phyloP scores from a whole-genome alignment of 2,888 invertebrate species.

The Bhutanitis thaidina region DNA sequence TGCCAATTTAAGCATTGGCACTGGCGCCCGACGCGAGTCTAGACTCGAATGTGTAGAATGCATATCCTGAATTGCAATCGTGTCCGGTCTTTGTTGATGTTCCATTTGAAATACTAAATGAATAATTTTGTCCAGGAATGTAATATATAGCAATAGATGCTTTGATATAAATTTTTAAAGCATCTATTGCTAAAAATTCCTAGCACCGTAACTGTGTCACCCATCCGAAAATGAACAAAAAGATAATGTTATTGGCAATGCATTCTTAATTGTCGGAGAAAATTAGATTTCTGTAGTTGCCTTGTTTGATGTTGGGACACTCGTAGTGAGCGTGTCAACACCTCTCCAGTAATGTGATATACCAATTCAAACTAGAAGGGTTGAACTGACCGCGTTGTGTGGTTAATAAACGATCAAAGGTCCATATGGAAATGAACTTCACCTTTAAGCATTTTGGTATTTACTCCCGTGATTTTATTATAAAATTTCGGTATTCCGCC shows the following conservation, averaged over 20 bases:
- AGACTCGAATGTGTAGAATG: conserved; percentile 54
- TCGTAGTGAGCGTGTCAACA: conserved; percentile 55
- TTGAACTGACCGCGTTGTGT: conserved; percentile 54
- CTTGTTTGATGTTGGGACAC: conserved; percentile 54
- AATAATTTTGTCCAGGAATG: conserved; percentile 23
- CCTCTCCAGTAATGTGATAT: conserved; percentile 62
- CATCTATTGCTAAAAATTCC: too few species aligned
- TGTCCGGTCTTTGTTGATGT: conserved; percentile 56
- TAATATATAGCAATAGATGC: not conserved
- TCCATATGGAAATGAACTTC: conserved; percentile 28
- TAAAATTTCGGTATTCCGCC: too few species aligned
- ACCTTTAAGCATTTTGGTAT: conserved; percentile 25
- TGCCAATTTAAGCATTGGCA: conserved; percentile 38
- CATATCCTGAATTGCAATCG: conserved; percentile 53
- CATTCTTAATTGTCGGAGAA: conserved; percentile 42
- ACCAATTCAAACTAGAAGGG: conserved; percentile 56
- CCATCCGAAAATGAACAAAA: too few species aligned
- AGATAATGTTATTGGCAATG: conserved; percentile 39
- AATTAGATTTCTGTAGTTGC: conserved; percentile 55
- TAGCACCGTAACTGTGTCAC: too few species aligned
- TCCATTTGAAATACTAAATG: conserved; percentile 47
- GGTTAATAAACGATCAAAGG: conserved; percentile 43
- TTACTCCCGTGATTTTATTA: not conserved
- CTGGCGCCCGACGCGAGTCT: conserved; percentile 44
- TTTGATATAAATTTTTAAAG: not conserved